Conservation (phyloP, 1,140 invertebrate genomes). For the Aphaenogaster ashmeadi region DNA sequence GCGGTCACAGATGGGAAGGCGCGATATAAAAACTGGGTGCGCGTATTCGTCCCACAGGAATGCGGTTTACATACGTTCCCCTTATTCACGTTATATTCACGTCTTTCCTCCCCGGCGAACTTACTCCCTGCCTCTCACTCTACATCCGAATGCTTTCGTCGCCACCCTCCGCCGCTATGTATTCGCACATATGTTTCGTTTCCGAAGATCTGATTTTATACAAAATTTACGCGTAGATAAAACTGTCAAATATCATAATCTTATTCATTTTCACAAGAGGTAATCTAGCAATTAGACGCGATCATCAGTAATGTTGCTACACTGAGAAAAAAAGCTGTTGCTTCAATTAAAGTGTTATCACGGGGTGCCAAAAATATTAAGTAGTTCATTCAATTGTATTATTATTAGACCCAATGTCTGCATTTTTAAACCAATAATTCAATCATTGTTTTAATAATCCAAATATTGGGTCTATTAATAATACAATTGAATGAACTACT, state of each 20-base stretch:
- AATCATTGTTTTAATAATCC: too few species aligned
- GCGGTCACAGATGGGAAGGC: conserved; percentile 76
- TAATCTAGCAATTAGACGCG: background rate
- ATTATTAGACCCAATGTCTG: too few species aligned
- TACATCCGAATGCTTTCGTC: background rate
- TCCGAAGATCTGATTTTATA: conserved; percentile 33
- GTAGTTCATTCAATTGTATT: too few species aligned
- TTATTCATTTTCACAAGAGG: background rate
- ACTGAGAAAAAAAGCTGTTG: too few species aligned
- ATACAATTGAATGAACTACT: too few species aligned
- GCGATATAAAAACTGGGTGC: conserved; percentile 81
- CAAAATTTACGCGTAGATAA: background rate
- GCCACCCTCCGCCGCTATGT: conserved; percentile 10
- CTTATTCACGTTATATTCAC: conserved; percentile 69
- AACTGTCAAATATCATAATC: background rate
- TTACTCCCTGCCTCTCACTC: background rate
- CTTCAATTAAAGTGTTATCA: too few species aligned
- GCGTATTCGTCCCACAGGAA: conserved; percentile 76
- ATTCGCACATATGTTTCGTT: conserved; percentile 40
- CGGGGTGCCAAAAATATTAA: too few species aligned
- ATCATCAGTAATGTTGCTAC: background rate
- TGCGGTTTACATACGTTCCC: conserved; percentile 72
- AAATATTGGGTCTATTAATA: too few species aligned
- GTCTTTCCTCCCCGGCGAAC: conserved; percentile 38
- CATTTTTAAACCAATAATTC: too few species aligned